Percentiles rank a stretch among this genome's conserved stretches.
phyloP scores from a whole-genome alignment of 2,113 vertebrate species.

The Nesoenas mayeri region DNA sequence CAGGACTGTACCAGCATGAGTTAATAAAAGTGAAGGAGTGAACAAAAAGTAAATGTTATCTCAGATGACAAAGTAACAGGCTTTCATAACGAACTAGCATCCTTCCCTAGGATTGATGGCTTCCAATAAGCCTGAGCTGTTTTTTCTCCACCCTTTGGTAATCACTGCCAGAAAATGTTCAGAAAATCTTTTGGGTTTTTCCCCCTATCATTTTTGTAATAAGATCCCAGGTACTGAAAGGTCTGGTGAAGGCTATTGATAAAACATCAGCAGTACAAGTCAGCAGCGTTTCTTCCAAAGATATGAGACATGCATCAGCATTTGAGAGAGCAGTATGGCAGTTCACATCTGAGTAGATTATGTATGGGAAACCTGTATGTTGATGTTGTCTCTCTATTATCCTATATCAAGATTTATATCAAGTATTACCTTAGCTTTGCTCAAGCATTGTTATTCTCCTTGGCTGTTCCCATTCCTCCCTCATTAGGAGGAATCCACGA shows the following conservation, averaged over 20 bases:
- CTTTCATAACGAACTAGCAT: constrained; percentile 15
- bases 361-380: background rate
- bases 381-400: background rate
- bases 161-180: background rate
- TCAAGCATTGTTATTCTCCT: background rate
- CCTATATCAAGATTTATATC: background rate
- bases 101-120: background rate
- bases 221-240: background rate
- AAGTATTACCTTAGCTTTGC: background rate
- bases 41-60: constrained; percentile 35
- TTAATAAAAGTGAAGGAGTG: constrained; percentile 21
- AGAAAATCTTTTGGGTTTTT: background rate
- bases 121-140: background rate
- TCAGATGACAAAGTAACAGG: background rate
- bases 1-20: background rate
- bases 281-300: background rate
- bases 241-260: background rate
- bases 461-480: background rate
- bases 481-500: constrained; percentile 12
- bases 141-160: background rate
- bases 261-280: background rate
- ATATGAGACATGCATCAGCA: background rate
- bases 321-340: background rate
- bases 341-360: background rate
- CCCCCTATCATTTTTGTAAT: background rate